Evolutionary conservation across 2,888 invertebrate species (phyloP), one percentile per base, ranked within the genome.

Genomic region (Melikaiella ostensackeni): DNA sequence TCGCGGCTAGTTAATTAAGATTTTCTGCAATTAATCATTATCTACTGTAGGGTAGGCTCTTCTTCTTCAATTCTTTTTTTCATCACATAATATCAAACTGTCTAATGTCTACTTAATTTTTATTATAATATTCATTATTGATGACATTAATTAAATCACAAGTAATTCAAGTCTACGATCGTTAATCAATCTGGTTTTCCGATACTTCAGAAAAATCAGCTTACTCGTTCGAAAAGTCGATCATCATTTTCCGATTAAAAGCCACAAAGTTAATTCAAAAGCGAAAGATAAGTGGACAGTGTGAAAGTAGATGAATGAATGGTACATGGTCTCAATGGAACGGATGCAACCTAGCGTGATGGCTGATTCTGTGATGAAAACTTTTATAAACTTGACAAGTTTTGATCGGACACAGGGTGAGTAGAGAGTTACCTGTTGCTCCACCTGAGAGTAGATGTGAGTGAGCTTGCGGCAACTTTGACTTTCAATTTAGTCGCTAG

Each of bases 241-340:
- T 16, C 5, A 73, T 30, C 74, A 42, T 63, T 42, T 13, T 66
- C 76, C 19, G 70, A 80, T 66, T 76, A 57, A 62, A 74, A 75
- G 1, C 9, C 35, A 8, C 19, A 66, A 19, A 24, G 21, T 16
- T 66, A 42, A 66, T 42, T 64, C 6, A 27, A 64, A 42, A 21
- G 59, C 55, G 55, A 7, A 61, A 35, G 13, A 21, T 16, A 38
- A 19, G 30, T 79, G 79, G 8, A 2, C 50, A n/a, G n/a, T 50
- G n/a, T 9, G 19, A 30, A 33, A 19, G 19, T 8, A 16, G 16
- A 24, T 46, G 24, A 42, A 66, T 66, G 64, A 46, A 66, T 66
- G 42, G 35, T 42, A 21, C 19, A 64, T 38, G 64, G 38, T 27
- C 27, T 66, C 66, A 30, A 66, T 42, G 46, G 46, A 66, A 42